A percentile compares a stretch with the other conserved stretches of the same genome.
phyloP scores from a whole-genome alignment of 2,888 invertebrate genomes.

The Zeuzera pyrina region DNA sequence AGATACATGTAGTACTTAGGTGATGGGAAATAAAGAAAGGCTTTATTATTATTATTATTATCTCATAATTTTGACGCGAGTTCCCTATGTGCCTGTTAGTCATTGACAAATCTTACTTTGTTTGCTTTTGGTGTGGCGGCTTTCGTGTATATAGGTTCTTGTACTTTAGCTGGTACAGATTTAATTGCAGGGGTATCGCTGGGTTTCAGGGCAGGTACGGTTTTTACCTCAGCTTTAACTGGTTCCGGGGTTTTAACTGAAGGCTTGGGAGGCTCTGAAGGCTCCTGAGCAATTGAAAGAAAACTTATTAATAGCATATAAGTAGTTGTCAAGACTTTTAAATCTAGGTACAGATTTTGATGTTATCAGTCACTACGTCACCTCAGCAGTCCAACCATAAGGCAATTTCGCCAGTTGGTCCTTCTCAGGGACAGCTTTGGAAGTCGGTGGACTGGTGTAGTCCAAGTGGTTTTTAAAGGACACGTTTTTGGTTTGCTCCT shows the following conservation, averaged over 20 bases:
- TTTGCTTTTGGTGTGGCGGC: conserved; percentile 47
- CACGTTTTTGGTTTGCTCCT: conserved; percentile 65
- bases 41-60: no score
- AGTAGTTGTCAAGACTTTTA: not conserved
- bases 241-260: conserved; percentile 36
- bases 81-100: no score
- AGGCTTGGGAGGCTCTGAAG: conserved; percentile 36
- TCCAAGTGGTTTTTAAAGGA: conserved; percentile 68
- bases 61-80: no score
- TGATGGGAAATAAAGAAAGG: no score
- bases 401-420: conserved; percentile 65
- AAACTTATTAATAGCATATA: not conserved
- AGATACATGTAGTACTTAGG: no score
- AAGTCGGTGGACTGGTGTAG: conserved; percentile 56
- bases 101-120: conserved; percentile 39
- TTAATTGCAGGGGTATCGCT: conserved; percentile 43
- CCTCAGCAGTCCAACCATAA: conserved; percentile 61
- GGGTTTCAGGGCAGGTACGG: conserved; percentile 43
- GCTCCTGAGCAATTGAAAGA: conserved; percentile 31
- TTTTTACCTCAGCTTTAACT: conserved; percentile 49
- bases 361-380: conserved; percentile 12
- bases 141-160: conserved; percentile 58
- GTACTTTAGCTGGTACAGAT: conserved; percentile 50
- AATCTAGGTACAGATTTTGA: not conserved
- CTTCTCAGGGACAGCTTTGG: conserved; percentile 61